A percentile compares a stretch with the other conserved stretches of the same genome.
Conservation (phyloP, 2,797 vertebrate species). For the Sitta carolinensis region DNA sequence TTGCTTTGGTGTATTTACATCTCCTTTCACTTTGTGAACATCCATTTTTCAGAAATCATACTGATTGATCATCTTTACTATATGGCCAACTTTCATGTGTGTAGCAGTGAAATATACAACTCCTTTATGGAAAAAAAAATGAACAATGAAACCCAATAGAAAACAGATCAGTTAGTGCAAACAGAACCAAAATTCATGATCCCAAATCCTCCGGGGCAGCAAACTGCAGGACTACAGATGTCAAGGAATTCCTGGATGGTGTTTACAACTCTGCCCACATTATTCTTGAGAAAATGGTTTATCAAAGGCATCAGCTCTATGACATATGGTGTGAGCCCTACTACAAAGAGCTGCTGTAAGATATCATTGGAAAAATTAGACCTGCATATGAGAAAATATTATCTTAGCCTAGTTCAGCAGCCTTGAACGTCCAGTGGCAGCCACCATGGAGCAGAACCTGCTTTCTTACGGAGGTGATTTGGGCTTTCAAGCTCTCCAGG, state of each 20-base stretch:
- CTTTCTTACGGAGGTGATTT: not conserved
- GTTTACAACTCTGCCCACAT: not conserved
- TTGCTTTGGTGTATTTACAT: not conserved
- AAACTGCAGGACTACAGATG: not conserved
- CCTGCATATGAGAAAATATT: not conserved
- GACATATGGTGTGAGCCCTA: not conserved
- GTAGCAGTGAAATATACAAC: not conserved
- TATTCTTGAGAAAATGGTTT: not conserved
- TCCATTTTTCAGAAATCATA: not conserved
- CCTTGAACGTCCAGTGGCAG: not conserved
- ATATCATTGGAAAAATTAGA: not conserved
- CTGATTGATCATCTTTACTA: not conserved
- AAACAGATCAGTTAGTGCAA: not conserved
- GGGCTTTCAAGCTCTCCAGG: not conserved
- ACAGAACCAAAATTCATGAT: not conserved
- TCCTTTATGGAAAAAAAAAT: not conserved
- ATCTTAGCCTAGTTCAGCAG: not conserved
- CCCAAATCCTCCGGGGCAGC: not conserved
- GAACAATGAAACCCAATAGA: not conserved
- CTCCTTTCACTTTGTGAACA: not conserved
- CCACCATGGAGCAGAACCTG: not conserved
- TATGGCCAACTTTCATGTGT: not conserved
- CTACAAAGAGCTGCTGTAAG: not conserved
- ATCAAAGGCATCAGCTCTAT: not conserved
- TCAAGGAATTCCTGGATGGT: not conserved